Conservation (phyloP, 30 jellyfish, hydroid and myxozoan genomes). For the Hydra vulgaris region DNA sequence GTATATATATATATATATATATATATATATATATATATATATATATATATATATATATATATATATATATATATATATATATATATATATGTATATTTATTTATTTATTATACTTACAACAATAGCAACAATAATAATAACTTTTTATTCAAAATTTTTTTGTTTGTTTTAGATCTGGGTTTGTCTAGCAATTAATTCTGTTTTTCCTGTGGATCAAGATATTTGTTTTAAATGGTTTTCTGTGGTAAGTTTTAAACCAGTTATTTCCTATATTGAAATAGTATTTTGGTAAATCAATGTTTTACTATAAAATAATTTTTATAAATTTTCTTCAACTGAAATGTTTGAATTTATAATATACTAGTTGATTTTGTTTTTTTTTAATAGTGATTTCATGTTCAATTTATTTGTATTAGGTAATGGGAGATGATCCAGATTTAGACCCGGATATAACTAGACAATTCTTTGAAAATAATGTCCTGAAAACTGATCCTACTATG, state of each 20-base stretch:
- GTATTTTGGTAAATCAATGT: too few species aligned
- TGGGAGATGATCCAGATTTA: constrained; percentile 97
- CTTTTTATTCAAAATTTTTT: not conserved
- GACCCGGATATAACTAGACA: constrained; percentile 90
- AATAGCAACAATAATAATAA: not conserved
- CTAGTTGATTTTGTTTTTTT: not conserved
- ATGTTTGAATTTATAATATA: not conserved
- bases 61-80: too few species aligned
- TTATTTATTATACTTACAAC: too few species aligned
- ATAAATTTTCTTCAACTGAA: not conserved
- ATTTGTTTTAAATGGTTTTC: constrained; percentile 92
- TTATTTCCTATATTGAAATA: too few species aligned
- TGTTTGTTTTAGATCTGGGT: constrained; percentile 67
- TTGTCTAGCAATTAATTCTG: constrained; percentile 71
- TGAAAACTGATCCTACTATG: constrained; percentile 49
- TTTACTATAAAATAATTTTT: not conserved
- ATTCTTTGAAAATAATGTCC: constrained; percentile 76
- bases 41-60: too few species aligned
- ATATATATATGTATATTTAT: too few species aligned
- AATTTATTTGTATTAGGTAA: constrained; percentile 44
- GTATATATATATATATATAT: too few species aligned
- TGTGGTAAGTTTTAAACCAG: too few species aligned
- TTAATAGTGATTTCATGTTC: constrained; percentile 1
- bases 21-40: too few species aligned
- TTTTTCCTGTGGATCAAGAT: constrained; percentile 76